These are phyloP conservation scores for Conchocele bisecta DNA, from an alignment of 2,888 invertebrate species.

Conservation along the genomic window DNA sequence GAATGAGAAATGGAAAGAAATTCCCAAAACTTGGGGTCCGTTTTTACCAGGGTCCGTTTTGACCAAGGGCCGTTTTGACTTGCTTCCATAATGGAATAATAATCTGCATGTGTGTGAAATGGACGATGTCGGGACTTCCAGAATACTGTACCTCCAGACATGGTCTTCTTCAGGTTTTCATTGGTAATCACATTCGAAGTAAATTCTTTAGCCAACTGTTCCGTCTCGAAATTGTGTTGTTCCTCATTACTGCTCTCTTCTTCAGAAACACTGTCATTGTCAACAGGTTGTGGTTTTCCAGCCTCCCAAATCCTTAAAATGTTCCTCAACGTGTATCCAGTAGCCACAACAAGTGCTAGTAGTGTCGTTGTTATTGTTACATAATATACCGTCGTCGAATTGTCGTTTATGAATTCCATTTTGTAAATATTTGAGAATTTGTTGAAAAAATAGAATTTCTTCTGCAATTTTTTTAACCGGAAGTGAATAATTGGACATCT, in stretches of 20 bases:
- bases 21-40: no score
- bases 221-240: no score
- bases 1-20: no score
- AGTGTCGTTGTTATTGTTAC: constrained; percentile 46
- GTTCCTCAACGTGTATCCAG: constrained; percentile 57
- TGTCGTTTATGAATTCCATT: constrained; percentile 18
- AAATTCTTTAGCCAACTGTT: not conserved
- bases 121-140: not conserved
- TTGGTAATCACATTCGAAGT: not conserved
- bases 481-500: no score
- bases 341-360: constrained; percentile 51
- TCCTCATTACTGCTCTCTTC: no score
- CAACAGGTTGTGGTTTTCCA: constrained; percentile 25
- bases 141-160: not conserved
- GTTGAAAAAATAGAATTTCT: no score
- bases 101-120: not conserved
- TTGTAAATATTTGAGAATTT: no score
- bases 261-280: no score
- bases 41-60: no score
- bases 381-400: constrained; percentile 12
- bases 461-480: no score
- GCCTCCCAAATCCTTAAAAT: constrained; percentile 56
- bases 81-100: no score
- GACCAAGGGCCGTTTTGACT: no score
- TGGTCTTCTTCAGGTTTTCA: not conserved